Evolutionary conservation across 2,888 invertebrate genomes (phyloP), one percentile per base, ranked within the genome.

Genomic region (Heterodera filipjevi): DNA sequence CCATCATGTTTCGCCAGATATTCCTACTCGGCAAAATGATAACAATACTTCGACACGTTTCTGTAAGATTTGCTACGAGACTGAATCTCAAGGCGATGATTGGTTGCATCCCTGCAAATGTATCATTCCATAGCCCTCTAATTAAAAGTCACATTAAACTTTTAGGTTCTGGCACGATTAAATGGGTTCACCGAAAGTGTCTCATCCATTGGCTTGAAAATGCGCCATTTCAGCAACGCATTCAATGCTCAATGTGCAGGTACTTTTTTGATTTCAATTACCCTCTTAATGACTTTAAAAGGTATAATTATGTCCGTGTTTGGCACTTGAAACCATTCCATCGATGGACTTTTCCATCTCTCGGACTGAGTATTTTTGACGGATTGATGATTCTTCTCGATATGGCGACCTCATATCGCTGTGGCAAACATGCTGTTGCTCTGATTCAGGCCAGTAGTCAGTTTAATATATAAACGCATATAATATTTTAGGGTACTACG

Each of bases 91-190:
- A 5, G 32, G 68, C 14, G 68, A 68, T 35, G 68, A 68, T 19
- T 68, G 68, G 68, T n/a, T 68, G 68, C 68, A 68, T 68, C 68
- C 68, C 8, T 68, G 68, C 68, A 68, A 35, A 68, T 68, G 68
- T 68, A 33, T 59, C 2, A n/a, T 59, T 0, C 39, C 39, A 27
- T 59, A n/a, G n/a, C n/a, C n/a, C n/a, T n/a, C n/a, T n/a, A n/a
- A n/a, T n/a, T n/a, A n/a, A n/a, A n/a, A n/a, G n/a, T n/a, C n/a
- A n/a, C 12, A 12, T 3, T 53, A 5, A 27, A 14, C 8, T 35
- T 68, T 68, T 8, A 68, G 68, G 68, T 33, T 68, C 68, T 68
- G 68, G 68, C 27, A 68, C 68, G 1, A 68, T 68, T 1, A 68
- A 68, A 35, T 68, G 68, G 68, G 68, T 68, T 6, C 68, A 68